Evolutionary conservation across 2,888 invertebrate genomes (phyloP), one percentile per base, ranked within the genome.

Genomic region (Hyppa rectilinea): DNA sequence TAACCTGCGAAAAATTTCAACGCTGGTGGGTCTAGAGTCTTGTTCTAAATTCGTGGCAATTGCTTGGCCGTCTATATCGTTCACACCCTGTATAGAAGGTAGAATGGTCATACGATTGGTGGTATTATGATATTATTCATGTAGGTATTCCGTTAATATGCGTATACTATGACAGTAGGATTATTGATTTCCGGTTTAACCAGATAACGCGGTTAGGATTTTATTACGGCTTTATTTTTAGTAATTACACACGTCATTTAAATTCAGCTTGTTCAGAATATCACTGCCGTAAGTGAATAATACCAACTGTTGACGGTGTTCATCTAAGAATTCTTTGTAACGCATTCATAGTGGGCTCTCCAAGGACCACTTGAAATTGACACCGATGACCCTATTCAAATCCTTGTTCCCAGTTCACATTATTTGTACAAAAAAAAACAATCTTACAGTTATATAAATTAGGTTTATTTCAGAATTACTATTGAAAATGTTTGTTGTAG

Each of bases 101-200:
- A 20, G 4, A 10, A n/a, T 29, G n/a, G 14, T 23, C 36, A 55
- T 23, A 36, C 12, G 40, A 34, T 49, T 5, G 23, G 2, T 71
- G 12, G 10, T 26, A 31, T 20, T 56, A 17, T 71, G 12, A 7
- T 26, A 31, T 20, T 56, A 17, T 17, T 36, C 23, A 56, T 23
- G 23, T 55, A 38, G 34, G 52, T 2, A 40, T 43, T 52, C 7
- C 31, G 40, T 10, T 31, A 12, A 49, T 36, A 56, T 7, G 14
- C 6, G 9, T 34, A 34, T 29, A 40, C 23, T 55, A 23, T 31
- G 47, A 43, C 20, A 56, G 36, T 56, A 55, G 40, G 26, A 75
- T 66, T 26, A 68, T 68, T 31, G 26, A 45, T 52, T 38, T 72
- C 71, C 78, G 43, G 69, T 56, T 56, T 20, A 17, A n/a, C 17